Conservation (phyloP, 2,888 invertebrate species). For the Hylaea fasciaria region DNA sequence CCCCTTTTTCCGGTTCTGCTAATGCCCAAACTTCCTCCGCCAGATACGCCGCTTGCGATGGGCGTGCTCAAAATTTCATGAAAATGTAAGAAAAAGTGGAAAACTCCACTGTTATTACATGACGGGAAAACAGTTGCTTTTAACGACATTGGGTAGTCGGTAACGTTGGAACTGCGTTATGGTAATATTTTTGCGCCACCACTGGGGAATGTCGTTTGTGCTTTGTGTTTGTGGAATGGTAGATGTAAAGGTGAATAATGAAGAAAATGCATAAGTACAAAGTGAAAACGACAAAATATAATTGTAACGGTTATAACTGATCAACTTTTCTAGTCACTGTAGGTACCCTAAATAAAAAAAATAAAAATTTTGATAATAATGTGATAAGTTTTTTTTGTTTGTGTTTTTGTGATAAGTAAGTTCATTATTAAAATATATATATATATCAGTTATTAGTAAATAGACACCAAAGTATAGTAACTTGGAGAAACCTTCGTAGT, state of each 20-base stretch:
- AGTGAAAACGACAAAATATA: neutral
- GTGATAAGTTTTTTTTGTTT: no score
- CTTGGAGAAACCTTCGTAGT: no score
- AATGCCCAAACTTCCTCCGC: constrained; percentile 67
- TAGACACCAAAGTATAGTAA: no score
- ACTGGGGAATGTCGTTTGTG: constrained; percentile 4
- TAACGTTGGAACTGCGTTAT: constrained; percentile 16
- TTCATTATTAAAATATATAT: no score
- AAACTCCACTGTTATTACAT: constrained; percentile 41
- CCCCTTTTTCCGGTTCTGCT: constrained; percentile 69
- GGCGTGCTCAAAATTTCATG: constrained; percentile 60
- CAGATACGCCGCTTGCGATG: constrained; percentile 55
- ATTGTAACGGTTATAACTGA: neutral
- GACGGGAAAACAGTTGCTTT: constrained; percentile 40
- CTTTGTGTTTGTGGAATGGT: neutral
- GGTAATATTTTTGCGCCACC: constrained; percentile 12
- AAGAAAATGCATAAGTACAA: neutral
- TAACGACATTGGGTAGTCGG: constrained; percentile 31
- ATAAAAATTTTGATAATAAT: no score
- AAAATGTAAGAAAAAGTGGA: constrained; percentile 51
- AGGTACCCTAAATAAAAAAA: no score
- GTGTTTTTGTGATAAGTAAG: no score
- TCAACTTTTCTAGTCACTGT: no score
- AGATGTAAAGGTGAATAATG: neutral
- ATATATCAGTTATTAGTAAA: no score